Evolutionary conservation across 2,113 vertebrate species (phyloP), one percentile per base, ranked within the genome.

Genomic region (Murina feae): DNA sequence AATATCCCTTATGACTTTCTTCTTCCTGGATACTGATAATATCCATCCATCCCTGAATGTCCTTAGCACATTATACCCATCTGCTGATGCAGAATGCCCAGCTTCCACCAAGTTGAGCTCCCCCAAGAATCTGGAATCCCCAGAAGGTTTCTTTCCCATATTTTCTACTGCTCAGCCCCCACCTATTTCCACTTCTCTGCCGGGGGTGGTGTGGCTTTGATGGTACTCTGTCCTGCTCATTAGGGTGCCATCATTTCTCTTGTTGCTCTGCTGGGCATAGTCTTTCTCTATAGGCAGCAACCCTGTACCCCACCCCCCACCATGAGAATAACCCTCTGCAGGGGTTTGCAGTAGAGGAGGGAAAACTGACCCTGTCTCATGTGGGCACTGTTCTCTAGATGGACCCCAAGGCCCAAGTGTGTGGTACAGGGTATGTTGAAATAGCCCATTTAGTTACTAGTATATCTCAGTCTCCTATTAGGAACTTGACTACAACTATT

Each of bases 241-340:
- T 16, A 44, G 72, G 21, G 1, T 39, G 6, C 39, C 55, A 37
- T 74, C 5, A 3, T n/a, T 47, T 42, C 25, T 53, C 28, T 32
- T 68, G 11, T 9, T 23, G 1, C n/a, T 89, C 66, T 78, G 4
- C 32, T 78, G 3, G 8, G 23, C 44, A 39, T 20, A n/a, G 3
- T 51, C 63, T 55, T 80, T 74, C 49, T 76, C 14, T 79, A 25
- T 4, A 53, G 35, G 16, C 16, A 60, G 13, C 9, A 78, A 1
- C 3, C 23, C 12, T 60, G 21, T 37, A 5, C 23, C 11, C 8
- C 3, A 5, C 4, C 8, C 23, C 11, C 8, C 3, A 5, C 4
- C 8, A 47, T 18, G 25, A 88, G 21, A 12, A 66, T 30, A 20
- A 25, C 69, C 10, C 23, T 81, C 5, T 14, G 28, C 18, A 32